Conservation (phyloP, 2,113 vertebrate species). For the Ictalurus punctatus region DNA sequence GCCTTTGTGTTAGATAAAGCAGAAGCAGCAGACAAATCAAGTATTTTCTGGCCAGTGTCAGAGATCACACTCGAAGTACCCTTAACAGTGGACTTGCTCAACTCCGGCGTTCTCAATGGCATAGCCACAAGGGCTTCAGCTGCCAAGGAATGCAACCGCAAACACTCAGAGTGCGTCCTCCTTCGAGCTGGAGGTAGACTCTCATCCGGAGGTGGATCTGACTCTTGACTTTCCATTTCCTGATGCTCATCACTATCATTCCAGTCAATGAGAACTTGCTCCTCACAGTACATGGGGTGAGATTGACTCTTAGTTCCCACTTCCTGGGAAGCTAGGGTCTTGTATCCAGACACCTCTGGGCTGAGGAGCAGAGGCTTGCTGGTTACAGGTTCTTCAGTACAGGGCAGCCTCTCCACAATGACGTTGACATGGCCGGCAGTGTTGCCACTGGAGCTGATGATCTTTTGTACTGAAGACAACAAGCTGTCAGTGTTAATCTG, state of each 20-base stretch:
- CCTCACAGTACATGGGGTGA: conserved; percentile 56
- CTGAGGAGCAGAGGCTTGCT: conserved; percentile 80
- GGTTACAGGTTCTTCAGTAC: conserved; percentile 79
- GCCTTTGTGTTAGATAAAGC: conserved; percentile 57
- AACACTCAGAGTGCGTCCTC: conserved; percentile 92
- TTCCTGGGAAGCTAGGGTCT: conserved; percentile 62
- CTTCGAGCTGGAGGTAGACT: conserved; percentile 87
- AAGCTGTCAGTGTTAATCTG: conserved; percentile 78
- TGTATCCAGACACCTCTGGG: conserved; percentile 72
- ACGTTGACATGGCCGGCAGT: conserved; percentile 92
- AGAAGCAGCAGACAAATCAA: conserved; percentile 67
- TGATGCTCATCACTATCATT: conserved; percentile 67
- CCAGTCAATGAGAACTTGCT: conserved; percentile 74
- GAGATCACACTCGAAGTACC: conserved; percentile 65
- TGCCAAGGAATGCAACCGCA: conserved; percentile 90
- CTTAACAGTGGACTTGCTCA: conserved; percentile 71
- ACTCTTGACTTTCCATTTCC: conserved; percentile 33
- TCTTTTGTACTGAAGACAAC: conserved; percentile 94
- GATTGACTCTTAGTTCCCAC: conserved; percentile 29
- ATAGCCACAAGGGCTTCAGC: conserved; percentile 94
- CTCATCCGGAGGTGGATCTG: conserved; percentile 73
- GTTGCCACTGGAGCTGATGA: conserved; percentile 88
- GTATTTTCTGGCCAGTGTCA: conserved; percentile 69
- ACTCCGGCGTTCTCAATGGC: conserved; percentile 87
- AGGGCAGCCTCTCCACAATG: conserved; percentile 94